Evolutionary conservation across 1,140 invertebrate genomes (phyloP).

Genomic region (Acromyrmex heyeri): DNA sequence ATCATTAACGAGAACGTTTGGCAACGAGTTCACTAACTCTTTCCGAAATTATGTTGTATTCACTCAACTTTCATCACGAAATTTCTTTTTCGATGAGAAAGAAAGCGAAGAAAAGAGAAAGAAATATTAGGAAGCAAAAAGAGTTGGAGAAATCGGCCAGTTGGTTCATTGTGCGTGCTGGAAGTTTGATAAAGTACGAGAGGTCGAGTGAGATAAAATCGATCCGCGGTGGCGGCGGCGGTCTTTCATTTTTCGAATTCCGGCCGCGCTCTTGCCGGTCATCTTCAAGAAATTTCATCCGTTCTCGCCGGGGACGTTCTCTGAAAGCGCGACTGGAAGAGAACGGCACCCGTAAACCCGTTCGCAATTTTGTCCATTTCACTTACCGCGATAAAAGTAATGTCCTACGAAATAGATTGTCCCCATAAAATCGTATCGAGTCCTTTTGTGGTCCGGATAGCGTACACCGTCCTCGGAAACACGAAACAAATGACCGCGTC

Average conservation of each 20-base stretch:
- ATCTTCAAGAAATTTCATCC: constrained; percentile 66
- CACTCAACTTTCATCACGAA: background rate
- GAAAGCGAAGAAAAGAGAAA: background rate
- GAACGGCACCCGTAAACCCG: constrained; percentile 59
- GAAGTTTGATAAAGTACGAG: constrained; percentile 58
- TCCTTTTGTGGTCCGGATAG: constrained; percentile 59
- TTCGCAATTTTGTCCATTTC: constrained; percentile 67
- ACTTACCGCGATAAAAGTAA: constrained; percentile 53
- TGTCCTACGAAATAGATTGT: constrained; percentile 61
- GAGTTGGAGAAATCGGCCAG: constrained; percentile 5
- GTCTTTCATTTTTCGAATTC: constrained; percentile 71
- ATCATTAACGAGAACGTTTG: background rate
- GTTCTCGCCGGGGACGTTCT: constrained; percentile 48
- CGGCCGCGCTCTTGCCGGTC: constrained; percentile 29
- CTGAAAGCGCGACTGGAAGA: constrained; percentile 6
- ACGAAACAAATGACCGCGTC: constrained; percentile 53
- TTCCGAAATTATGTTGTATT: background rate
- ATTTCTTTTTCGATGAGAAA: background rate
- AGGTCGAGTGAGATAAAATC: constrained; percentile 56
- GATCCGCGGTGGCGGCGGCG: constrained; percentile 2
- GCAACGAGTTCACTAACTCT: background rate
- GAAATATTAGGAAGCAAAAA: background rate
- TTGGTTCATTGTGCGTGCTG: constrained; percentile 56
- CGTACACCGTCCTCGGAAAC: constrained; percentile 46
- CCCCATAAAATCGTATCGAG: constrained; percentile 64